These are phyloP conservation scores for Parotocinclus haroldoi DNA, from an alignment of 2,797 vertebrate species.

Conservation along the genomic window DNA sequence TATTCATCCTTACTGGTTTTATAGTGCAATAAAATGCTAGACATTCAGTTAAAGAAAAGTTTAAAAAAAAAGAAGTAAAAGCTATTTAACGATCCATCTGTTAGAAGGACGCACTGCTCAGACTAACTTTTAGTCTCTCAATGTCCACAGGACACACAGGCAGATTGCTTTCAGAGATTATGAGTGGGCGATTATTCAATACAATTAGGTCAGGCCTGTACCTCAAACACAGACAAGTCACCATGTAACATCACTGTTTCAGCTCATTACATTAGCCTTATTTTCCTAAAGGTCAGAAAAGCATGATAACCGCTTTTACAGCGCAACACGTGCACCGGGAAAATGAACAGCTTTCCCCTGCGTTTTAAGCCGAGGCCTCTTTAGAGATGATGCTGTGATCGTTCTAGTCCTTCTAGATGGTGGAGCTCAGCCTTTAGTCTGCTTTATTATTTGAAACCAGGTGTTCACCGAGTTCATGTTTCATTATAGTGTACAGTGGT, in stretches of 20 bases:
- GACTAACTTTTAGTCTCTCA: not conserved
- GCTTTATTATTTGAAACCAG: no score
- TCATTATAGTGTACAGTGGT: no score
- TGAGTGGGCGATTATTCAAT: slow-evolving; percentile 7
- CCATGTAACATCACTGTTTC: slow-evolving; percentile 4
- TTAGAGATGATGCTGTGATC: no score
- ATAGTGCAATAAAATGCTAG: not conserved
- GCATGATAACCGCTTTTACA: not conserved
- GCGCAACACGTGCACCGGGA: not conserved
- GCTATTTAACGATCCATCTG: not conserved
- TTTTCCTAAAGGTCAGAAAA: slow-evolving; percentile 39
- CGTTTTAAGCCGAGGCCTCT: no score
- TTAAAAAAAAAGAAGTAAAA: no score
- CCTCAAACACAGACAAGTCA: slow-evolving; percentile 57
- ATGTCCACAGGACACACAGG: slow-evolving; percentile 2
- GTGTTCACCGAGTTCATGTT: no score
- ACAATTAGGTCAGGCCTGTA: slow-evolving; percentile 10
- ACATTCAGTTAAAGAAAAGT: no score
- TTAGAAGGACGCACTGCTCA: not conserved
- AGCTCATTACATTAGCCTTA: slow-evolving; percentile 49
- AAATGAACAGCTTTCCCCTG: not conserved
- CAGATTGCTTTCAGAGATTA: slow-evolving; percentile 10
- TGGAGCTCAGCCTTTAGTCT: no score
- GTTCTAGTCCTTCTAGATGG: no score
- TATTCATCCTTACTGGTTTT: no score